Evolutionary conservation across 2,113 vertebrate species (phyloP).

Genomic region (Varanus komodoensis): DNA sequence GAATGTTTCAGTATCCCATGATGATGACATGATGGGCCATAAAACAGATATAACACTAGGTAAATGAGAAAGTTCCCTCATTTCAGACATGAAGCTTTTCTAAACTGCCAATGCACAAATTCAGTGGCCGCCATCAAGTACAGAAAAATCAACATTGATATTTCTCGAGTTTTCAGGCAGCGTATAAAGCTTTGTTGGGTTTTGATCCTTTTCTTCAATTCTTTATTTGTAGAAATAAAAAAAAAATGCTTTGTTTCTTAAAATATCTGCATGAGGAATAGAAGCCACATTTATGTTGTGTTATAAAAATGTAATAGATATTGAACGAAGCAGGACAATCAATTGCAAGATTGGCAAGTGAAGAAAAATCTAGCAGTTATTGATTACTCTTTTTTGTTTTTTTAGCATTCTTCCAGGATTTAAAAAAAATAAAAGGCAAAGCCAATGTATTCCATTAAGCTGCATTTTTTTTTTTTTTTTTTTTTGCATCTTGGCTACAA

Average conservation of each 20-base stretch:
- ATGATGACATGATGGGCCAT: neutral
- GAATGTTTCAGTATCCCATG: neutral
- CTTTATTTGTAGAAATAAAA: too few relatives aligned
- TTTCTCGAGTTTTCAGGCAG: neutral
- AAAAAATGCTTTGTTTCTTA: neutral
- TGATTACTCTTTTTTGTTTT: constrained; percentile 9
- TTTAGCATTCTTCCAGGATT: neutral
- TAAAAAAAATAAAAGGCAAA: neutral
- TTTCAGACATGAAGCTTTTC: too few relatives aligned
- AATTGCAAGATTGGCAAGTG: neutral
- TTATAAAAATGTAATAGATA: constrained; percentile 12
- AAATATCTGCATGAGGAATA: neutral
- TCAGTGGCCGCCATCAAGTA: neutral
- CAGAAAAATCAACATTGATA: neutral
- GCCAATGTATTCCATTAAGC: neutral
- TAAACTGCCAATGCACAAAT: neutral
- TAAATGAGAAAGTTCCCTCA: too few relatives aligned
- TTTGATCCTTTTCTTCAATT: accelerated
- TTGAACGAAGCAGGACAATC: neutral
- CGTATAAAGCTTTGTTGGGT: neutral
- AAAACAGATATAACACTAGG: neutral
- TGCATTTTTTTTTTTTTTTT: neutral
- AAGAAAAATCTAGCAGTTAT: constrained; percentile 19
- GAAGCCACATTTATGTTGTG: neutral
- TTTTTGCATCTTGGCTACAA: neutral